Conservation (phyloP, 2,888 invertebrate genomes). For the Ormia ochracea region DNA sequence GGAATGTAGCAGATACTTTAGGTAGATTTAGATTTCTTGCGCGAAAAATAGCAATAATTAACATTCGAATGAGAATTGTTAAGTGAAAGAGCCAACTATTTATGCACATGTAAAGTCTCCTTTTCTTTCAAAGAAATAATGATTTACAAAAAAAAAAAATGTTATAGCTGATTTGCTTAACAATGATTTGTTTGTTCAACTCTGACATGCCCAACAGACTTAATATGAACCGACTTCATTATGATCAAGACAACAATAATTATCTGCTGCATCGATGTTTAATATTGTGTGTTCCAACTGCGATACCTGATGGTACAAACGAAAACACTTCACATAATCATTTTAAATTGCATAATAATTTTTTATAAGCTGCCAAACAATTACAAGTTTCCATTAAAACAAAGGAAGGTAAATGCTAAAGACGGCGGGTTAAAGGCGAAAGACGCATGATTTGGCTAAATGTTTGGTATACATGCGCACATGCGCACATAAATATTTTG, state of each 20-base stretch:
- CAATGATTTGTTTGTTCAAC: not conserved
- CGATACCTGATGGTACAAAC: not conserved
- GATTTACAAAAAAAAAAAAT: not conserved
- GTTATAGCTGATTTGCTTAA: not conserved
- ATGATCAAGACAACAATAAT: not conserved
- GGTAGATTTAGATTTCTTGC: not conserved
- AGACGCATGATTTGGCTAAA: not conserved
- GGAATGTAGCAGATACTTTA: not conserved
- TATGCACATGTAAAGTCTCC: not conserved
- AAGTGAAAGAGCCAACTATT: not conserved
- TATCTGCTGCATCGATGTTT: constrained; percentile 10
- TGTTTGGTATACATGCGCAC: not conserved
- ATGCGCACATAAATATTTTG: not conserved
- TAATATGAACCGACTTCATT: constrained; percentile 2
- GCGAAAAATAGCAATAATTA: not conserved
- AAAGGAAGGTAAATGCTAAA: not conserved
- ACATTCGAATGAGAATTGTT: not conserved
- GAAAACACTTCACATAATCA: constrained; percentile 16
- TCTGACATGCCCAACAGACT: not conserved
- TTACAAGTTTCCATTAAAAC: constrained; percentile 51
- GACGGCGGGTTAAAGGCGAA: not conserved
- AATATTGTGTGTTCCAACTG: not conserved
- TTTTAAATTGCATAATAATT: constrained; percentile 47
- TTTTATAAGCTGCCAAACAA: constrained; percentile 21
- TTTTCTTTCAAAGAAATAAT: not conserved